Percentiles rank a stretch among this genome's conserved stretches.
Evolutionary conservation across 2,797 vertebrate genomes (phyloP).

Genomic region (Acanthurus lineatus): DNA sequence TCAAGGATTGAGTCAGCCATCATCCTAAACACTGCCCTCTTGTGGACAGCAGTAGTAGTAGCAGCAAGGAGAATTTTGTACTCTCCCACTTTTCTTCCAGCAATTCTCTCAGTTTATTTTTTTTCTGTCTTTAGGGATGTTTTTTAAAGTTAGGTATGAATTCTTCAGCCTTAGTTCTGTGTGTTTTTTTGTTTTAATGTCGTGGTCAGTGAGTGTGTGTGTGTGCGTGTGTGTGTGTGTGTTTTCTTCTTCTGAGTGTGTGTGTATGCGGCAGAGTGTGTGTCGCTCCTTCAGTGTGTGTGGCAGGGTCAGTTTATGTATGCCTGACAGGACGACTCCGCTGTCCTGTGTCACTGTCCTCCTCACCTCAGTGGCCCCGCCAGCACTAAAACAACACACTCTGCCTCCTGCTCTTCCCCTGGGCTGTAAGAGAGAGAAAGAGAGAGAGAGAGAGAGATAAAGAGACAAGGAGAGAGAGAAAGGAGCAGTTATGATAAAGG

Average conservation of each 20-base stretch:
- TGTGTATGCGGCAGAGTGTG: slow-evolving; percentile 61
- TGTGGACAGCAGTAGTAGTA: slow-evolving; percentile 73
- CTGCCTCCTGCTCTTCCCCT: slow-evolving; percentile 86
- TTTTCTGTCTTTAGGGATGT: slow-evolving; percentile 47
- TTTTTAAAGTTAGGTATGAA: slow-evolving; percentile 42
- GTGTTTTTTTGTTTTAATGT: slow-evolving; percentile 16
- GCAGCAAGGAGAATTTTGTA: slow-evolving; percentile 75
- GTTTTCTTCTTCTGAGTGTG: slow-evolving; percentile 10
- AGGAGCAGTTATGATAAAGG: slow-evolving; percentile 8
- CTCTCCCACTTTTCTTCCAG: slow-evolving; percentile 70
- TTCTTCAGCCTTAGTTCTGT: slow-evolving; percentile 62
- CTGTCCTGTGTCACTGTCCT: slow-evolving; percentile 54
- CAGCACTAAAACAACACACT: slow-evolving; percentile 85
- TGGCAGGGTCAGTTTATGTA: slow-evolving; percentile 68
- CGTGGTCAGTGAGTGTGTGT: slow-evolving; percentile 17
- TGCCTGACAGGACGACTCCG: slow-evolving; percentile 63
- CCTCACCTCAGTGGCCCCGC: slow-evolving; percentile 64
- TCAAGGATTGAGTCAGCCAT: slow-evolving; percentile 49
- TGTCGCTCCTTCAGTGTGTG: slow-evolving; percentile 63
- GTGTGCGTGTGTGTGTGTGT: slow-evolving; percentile 38
- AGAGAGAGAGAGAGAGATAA: slow-evolving; percentile 29
- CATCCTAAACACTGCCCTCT: slow-evolving; percentile 64
- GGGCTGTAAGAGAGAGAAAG: slow-evolving; percentile 72
- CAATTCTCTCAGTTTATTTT: slow-evolving; percentile 16
- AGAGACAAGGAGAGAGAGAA: slow-evolving; percentile 25